Percentiles rank a stretch among this genome's conserved stretches.
These are phyloP conservation scores for Mirza zaza DNA, from an alignment of 2,113 vertebrate genomes.

Conservation along the genomic window DNA sequence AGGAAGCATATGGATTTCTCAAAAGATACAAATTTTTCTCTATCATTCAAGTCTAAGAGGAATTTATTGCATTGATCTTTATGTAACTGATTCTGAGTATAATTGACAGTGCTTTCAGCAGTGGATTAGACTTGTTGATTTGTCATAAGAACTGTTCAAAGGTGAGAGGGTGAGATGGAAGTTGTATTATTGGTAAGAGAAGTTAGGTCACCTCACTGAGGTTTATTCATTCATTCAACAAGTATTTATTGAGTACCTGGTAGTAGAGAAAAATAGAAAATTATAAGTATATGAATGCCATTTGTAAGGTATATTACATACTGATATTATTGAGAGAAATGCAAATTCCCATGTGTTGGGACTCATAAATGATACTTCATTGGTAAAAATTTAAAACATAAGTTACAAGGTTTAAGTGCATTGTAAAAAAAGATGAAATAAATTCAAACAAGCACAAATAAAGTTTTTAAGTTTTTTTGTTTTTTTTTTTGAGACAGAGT, in stretches of 20 bases:
- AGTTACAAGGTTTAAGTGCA: neutral
- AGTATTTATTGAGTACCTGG: slow-evolving; percentile 13
- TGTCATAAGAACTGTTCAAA: slow-evolving; percentile 27
- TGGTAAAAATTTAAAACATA: slow-evolving; percentile 34
- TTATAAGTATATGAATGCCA: neutral
- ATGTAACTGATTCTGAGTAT: slow-evolving; percentile 24
- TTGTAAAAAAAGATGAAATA: slow-evolving; percentile 47
- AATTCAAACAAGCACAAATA: slow-evolving; percentile 17
- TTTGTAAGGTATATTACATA: slow-evolving; percentile 44
- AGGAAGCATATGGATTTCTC: slow-evolving; percentile 2
- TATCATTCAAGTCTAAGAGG: neutral
- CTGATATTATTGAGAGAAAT: slow-evolving; percentile 12
- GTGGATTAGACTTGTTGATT: slow-evolving; percentile 26
- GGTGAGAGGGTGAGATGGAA: neutral
- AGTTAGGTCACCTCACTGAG: neutral
- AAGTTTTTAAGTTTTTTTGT: neutral
- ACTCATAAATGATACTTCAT: neutral
- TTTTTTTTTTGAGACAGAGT: no score
- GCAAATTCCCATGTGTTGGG: neutral
- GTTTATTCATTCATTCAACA: slow-evolving; percentile 24
- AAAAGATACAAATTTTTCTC: slow-evolving; percentile 19
- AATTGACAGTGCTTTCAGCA: neutral
- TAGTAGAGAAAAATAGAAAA: slow-evolving; percentile 52
- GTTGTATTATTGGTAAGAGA: slow-evolving; percentile 25
- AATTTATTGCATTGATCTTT: slow-evolving; percentile 34